Evolutionary conservation across 2,888 invertebrate genomes (phyloP).

Genomic region (Plebejus melissa): DNA sequence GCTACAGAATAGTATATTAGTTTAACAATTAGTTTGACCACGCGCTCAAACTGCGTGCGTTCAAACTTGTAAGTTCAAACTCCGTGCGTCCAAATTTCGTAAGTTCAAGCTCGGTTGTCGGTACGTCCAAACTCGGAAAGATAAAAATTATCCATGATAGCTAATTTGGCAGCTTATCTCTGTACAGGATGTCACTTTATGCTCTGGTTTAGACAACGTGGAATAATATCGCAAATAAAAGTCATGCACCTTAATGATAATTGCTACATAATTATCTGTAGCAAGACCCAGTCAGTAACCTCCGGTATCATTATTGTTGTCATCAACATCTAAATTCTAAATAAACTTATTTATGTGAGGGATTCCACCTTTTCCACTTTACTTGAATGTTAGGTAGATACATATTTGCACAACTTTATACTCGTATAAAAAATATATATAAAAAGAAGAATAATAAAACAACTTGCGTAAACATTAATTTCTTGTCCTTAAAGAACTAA

Average conservation of each 20-base stretch:
- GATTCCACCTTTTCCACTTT: neutral
- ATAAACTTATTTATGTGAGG: neutral
- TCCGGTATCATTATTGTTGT: neutral
- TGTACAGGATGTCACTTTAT: neutral
- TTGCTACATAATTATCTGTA: neutral
- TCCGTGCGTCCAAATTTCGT: too few relatives aligned
- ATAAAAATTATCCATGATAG: neutral
- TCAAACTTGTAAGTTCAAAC: too few relatives aligned
- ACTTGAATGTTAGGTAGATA: neutral
- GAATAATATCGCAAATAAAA: neutral
- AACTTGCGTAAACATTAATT: neutral
- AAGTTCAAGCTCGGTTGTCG: neutral
- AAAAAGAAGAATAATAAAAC: neutral
- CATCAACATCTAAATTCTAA: neutral
- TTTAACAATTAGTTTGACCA: too few relatives aligned
- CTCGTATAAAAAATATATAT: neutral
- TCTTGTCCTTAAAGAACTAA: neutral
- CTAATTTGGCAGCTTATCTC: neutral
- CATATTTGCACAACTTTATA: neutral
- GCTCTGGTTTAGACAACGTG: neutral
- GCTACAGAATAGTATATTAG: too few relatives aligned
- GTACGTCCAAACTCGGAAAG: neutral
- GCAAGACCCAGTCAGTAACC: constrained; percentile 7
- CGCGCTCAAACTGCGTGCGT: too few relatives aligned
- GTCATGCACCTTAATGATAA: neutral